These are phyloP conservation scores for Pristionchus arcanus DNA, from an alignment of 2,888 invertebrate species.

Conservation along the genomic window DNA sequence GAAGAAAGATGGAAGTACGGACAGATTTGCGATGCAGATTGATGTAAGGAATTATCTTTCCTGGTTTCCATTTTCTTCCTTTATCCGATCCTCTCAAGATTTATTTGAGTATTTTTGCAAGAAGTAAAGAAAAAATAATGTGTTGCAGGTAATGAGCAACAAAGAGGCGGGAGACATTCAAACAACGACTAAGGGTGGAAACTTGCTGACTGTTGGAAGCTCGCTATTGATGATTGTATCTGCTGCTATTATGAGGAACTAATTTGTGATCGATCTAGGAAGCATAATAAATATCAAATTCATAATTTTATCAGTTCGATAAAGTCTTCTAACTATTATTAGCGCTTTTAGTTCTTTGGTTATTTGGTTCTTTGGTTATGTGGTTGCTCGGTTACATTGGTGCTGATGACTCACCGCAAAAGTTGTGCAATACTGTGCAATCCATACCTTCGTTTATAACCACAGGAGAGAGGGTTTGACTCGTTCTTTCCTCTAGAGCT, in stretches of 20 bases:
- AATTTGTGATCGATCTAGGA: neutral
- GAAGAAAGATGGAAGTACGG: neutral
- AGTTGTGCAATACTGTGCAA: neutral
- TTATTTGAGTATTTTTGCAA: too few species aligned
- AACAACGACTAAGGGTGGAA: neutral
- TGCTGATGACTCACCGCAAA: neutral
- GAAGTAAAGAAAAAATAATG: too few species aligned
- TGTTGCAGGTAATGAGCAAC: neutral
- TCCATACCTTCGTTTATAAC: neutral
- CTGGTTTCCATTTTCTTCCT: too few species aligned
- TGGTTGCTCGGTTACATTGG: too few species aligned
- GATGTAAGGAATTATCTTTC: neutral
- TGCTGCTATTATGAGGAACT: neutral
- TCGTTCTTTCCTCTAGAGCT: neutral
- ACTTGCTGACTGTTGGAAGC: neutral
- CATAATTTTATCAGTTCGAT: too few species aligned
- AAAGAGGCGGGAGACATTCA: neutral
- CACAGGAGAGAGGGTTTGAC: neutral
- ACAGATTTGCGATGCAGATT: slow-evolving; percentile 26
- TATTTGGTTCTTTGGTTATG: neutral
- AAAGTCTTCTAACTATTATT: too few species aligned
- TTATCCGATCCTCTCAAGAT: too few species aligned
- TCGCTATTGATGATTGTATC: neutral
- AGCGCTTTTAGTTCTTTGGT: neutral
- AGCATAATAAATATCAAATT: too few species aligned